Evolutionary conservation across 2,888 invertebrate genomes (phyloP), one percentile per base, ranked within the genome.

Genomic region (Macrosoma leucophasiata): DNA sequence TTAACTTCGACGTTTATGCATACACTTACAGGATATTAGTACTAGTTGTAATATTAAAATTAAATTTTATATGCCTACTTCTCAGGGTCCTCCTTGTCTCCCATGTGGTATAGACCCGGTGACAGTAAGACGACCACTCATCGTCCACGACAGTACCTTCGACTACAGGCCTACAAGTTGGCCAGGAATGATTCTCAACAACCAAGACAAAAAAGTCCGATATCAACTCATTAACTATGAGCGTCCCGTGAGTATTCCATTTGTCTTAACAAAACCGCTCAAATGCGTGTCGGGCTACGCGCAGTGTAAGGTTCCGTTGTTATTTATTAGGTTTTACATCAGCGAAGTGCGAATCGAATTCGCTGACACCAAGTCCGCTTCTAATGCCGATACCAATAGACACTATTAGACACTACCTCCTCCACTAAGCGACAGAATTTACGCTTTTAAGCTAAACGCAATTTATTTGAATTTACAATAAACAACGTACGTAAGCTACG

Each of bases 101-200:
- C 77, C 77, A 0, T 76, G 75, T 39, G 79, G 81, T 8, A 72
- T 77, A 57, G 81, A 82, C 31, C 67, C 72, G 0, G 72, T 77
- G 19, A 78, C 82, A 0, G 48, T 78, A 3, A 68, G 79, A 2
- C 59, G 81, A 11, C 81, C 81, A 0, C 61, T 82, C 13, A 79
- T 82, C n/a, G 79, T 81, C 3, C 59, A 70, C 27, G 81, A 82
- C 46, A 81, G 82, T 41, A 81, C 81, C 2, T 81, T 82, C 36
- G 82, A 82, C 54, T 78, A 73, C 48, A 62, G 82, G 6, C 81
- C 81, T 3, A 82, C 82, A 1, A 76, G 74, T 46, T 74, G 69
- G 71, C 81, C 82, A 0, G 78, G 79, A 1, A 76, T 78, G 79
- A 34, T 79, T 8, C 59, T 79, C 10, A 79, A 81, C 46, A 75